phyloP scores from a whole-genome alignment of 2,797 vertebrate species.

The Serranus cabrilla region DNA sequence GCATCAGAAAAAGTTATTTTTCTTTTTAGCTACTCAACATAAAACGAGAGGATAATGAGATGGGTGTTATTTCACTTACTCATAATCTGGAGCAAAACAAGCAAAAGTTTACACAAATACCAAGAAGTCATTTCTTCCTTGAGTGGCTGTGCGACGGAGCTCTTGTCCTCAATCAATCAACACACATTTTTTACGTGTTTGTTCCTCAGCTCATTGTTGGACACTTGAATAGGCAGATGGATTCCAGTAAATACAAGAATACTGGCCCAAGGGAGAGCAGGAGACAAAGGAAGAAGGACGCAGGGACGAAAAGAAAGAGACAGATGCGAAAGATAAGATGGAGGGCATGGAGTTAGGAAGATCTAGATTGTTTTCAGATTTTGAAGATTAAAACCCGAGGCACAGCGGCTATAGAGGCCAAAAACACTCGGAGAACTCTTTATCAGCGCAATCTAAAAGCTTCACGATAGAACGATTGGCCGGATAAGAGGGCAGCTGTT shows the following conservation, averaged over 20 bases:
- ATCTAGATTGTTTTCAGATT: conserved; percentile 53
- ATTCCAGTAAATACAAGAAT: conserved; percentile 9
- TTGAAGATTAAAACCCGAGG: conserved; percentile 38
- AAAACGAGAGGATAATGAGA: conserved; percentile 56
- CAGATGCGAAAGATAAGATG: conserved; percentile 28
- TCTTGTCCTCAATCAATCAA: conserved; percentile 41
- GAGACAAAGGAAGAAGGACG: conserved; percentile 15
- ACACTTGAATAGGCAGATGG: conserved; percentile 13
- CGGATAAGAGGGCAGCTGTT: conserved; percentile 32
- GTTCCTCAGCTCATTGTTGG: background rate
- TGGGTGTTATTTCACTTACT: conserved; percentile 42
- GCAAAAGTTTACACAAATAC: conserved; percentile 42
- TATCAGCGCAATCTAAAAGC: conserved; percentile 49
- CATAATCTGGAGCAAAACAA: conserved; percentile 54
- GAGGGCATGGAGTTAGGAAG: conserved; percentile 21
- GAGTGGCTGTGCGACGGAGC: conserved; percentile 28
- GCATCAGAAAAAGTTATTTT: conserved; percentile 26
- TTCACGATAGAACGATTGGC: conserved; percentile 27
- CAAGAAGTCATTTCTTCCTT: conserved; percentile 47
- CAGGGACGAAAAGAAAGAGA: conserved; percentile 15
- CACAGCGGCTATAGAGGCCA: conserved; percentile 36
- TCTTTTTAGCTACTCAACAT: conserved; percentile 22
- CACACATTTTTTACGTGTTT: conserved; percentile 14
- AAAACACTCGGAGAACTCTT: conserved; percentile 25
- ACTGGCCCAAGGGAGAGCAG: background rate